Base-by-base conservation (phyloP, 2,113 vertebrate genomes). In the Amazona vittata region DNA sequence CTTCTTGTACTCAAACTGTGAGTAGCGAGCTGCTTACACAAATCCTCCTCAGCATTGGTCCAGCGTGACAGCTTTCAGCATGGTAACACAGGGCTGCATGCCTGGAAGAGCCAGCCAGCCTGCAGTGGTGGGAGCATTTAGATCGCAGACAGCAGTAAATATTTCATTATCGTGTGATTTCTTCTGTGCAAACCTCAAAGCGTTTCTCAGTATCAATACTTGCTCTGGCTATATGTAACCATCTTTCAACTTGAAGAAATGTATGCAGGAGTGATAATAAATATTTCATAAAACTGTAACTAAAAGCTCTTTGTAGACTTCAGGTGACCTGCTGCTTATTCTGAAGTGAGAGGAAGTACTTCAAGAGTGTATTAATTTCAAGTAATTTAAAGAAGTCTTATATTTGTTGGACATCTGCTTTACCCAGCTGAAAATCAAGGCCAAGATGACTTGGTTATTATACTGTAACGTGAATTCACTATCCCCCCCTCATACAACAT, bases 251-350 rank as follows among this genome's bases (percentile, higher is more conserved):
- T 96, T 89, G 33, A 82, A 88, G 89, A 85, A 93, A 95, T 83
- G 85, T 67, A 89, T 96, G 94, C 95, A 94, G 55, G 70, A 93
- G 55, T 11, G 12, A 55, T 92, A 50, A 95, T 93, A 95, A 97
- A 94, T 96, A 95, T 96, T 97, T 97, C 92, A 97, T 97, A 91
- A 47, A 96, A 95, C 63, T 90, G 83, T 83, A 89, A 94, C 44
- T 8, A 63, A 91, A 73, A 93, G 47, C 50, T 93, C n/a, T 73
- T 90, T 93, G 91, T 43, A 92, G 95, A 71, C 77, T 89, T 93
- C 35, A 29, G 55, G 67, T 89, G 75, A 85, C 80, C 84, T 80
- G 74, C 89, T 95, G 73, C 77, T 87, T 95, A 93, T 80, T 63
- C 75, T 1, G n/a, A 97, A 73, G 83, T 83, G 80, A 95, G 71